These are phyloP conservation scores for Dendronephthya gigantea DNA, from an alignment of 64 coral and sea anemone species.

Conservation along the genomic window DNA sequence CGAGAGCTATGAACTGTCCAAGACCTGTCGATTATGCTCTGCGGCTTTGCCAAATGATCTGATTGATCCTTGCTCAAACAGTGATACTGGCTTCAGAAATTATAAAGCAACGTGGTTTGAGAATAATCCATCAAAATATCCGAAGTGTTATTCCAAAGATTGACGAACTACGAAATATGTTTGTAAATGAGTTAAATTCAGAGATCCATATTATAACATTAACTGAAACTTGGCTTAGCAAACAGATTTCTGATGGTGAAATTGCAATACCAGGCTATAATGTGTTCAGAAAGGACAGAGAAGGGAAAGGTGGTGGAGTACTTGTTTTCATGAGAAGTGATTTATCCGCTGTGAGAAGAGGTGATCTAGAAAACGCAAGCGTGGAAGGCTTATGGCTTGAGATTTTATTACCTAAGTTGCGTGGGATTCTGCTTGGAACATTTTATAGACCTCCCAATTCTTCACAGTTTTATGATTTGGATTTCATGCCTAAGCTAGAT, in stretches of 20 bases:
- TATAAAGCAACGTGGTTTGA: conserved; percentile 3
- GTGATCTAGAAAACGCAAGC: neutral
- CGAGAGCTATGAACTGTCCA: neutral
- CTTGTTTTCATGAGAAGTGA: conserved; percentile 20
- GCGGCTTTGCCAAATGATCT: no score
- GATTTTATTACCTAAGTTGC: conserved; percentile 13
- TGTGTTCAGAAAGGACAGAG: conserved; percentile 1
- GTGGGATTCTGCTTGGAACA: neutral
- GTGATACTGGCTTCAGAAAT: neutral
- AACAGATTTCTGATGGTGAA: neutral
- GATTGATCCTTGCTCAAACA: no score
- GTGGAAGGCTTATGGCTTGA: conserved; percentile 30
- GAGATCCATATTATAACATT: neutral
- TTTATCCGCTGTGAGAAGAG: neutral
- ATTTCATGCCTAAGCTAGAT: neutral
- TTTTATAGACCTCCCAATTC: conserved; percentile 32
- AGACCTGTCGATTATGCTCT: neutral
- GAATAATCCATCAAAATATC: neutral
- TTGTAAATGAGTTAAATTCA: neutral
- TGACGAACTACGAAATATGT: neutral
- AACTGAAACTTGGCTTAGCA: no score
- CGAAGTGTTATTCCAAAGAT: neutral
- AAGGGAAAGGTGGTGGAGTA: neutral
- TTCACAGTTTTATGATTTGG: conserved; percentile 1
- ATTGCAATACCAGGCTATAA: neutral